Evolutionary conservation across 1,140 invertebrate species (phyloP).

Genomic region (Apolygus lucorum): DNA sequence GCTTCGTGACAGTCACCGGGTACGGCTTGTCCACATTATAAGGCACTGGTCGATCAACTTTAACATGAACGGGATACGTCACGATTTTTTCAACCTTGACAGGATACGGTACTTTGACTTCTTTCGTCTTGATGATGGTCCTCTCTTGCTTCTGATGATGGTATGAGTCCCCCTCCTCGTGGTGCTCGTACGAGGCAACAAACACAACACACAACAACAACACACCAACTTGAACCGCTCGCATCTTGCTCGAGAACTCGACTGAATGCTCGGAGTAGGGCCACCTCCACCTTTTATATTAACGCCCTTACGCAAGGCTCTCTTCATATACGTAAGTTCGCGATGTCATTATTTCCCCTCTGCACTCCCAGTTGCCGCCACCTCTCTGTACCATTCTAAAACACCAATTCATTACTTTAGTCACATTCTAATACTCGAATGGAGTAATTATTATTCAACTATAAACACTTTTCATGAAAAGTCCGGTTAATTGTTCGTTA

Average conservation of each 20-base stretch:
- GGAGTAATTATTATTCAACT: no score
- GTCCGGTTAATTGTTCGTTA: no score
- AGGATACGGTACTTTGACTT: constrained; percentile 63
- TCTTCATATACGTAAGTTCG: neutral
- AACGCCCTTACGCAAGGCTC: constrained; percentile 8
- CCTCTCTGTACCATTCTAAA: no score
- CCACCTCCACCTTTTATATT: neutral
- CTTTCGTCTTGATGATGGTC: constrained; percentile 60
- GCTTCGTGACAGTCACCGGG: constrained; percentile 32
- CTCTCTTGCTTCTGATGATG: constrained; percentile 39
- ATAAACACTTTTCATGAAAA: no score
- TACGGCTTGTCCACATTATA: constrained; percentile 33
- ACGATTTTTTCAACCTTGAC: constrained; percentile 36
- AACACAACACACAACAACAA: constrained; percentile 31
- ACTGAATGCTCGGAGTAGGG: neutral
- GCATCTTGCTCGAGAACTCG: neutral
- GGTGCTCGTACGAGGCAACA: neutral
- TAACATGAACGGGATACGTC: constrained; percentile 31
- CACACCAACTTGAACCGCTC: constrained; percentile 32
- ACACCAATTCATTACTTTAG: no score
- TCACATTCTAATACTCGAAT: no score
- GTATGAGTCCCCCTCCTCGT: constrained; percentile 5
- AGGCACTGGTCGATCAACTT: constrained; percentile 33
- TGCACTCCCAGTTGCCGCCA: neutral
- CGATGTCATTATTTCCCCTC: constrained; percentile 12